phyloP scores from a whole-genome alignment of 1,140 invertebrate genomes.

The Hycleus phaleratus region DNA sequence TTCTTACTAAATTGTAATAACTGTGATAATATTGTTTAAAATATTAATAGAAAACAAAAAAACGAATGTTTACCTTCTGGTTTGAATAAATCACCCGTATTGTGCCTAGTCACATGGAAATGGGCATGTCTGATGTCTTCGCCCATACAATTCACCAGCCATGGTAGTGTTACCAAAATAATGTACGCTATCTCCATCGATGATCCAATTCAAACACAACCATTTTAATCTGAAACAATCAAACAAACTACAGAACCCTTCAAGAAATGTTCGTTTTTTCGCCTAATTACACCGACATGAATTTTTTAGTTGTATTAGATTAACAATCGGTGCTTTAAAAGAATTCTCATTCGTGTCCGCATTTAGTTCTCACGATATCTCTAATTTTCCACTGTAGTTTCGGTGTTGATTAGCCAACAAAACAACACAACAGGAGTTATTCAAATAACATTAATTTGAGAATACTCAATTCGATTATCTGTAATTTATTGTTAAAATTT shows the following conservation, averaged over 20 bases:
- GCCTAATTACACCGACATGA: neutral
- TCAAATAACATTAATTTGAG: no score
- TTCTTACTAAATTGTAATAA: neutral
- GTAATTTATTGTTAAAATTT: no score
- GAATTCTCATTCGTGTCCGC: neutral
- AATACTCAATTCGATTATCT: no score
- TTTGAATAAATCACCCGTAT: constrained; percentile 51
- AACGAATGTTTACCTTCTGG: constrained; percentile 42
- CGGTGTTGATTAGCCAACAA: neutral
- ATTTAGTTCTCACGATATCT: neutral
- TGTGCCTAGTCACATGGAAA: constrained; percentile 43
- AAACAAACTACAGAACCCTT: no score
- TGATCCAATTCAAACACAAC: constrained; percentile 4
- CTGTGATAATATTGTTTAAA: neutral
- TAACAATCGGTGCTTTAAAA: neutral
- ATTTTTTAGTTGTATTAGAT: neutral
- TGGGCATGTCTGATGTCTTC: neutral
- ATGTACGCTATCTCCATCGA: constrained; percentile 6
- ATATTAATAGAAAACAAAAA: neutral
- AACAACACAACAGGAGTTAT: no score
- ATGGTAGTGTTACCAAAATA: constrained; percentile 4
- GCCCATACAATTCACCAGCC: constrained; percentile 1
- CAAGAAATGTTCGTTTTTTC: no score
- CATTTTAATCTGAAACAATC: constrained; percentile 6
- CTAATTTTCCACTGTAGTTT: neutral